Evolutionary conservation across 2,888 invertebrate species (phyloP).

Genomic region (Diloba caeruleocephala): DNA sequence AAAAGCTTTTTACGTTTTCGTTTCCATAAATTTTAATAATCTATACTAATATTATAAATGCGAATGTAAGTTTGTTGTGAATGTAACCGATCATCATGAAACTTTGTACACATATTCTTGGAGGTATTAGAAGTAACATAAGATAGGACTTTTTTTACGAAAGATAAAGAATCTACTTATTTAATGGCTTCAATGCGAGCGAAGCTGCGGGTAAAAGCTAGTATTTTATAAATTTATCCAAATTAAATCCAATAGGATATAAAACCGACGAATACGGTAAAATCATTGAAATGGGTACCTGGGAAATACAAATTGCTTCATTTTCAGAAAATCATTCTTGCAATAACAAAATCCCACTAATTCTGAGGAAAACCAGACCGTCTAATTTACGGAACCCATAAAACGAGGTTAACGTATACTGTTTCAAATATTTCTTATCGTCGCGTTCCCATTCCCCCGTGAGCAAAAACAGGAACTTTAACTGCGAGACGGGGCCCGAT

Average conservation of each 20-base stretch:
- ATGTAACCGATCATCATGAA: no score
- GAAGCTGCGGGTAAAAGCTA: no score
- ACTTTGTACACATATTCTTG: no score
- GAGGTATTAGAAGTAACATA: no score
- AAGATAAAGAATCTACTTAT: no score
- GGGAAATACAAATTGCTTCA: slow-evolving; percentile 29
- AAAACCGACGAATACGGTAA: slow-evolving; percentile 9
- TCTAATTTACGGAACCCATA: slow-evolving; percentile 54
- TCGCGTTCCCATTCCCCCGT: slow-evolving; percentile 68
- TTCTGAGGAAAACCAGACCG: slow-evolving; percentile 44
- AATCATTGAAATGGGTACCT: slow-evolving; percentile 31
- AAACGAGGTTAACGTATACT: slow-evolving; percentile 66
- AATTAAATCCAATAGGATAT: slow-evolving; percentile 4
- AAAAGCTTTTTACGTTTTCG: no score
- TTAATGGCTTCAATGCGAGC: no score
- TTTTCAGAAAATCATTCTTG: slow-evolving; percentile 41
- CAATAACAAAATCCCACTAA: slow-evolving; percentile 37
- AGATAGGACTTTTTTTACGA: no score
- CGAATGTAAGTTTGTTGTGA: no score
- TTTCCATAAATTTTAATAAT: no score
- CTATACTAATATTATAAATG: no score
- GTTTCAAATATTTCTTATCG: slow-evolving; percentile 79
- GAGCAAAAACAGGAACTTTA: slow-evolving; percentile 82
- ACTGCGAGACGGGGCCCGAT: slow-evolving; percentile 68
- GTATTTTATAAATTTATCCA: no score